A percentile compares a stretch with the other conserved stretches of the same genome.
Conservation (phyloP, 2,888 invertebrate species). For the Meta bourneti region DNA sequence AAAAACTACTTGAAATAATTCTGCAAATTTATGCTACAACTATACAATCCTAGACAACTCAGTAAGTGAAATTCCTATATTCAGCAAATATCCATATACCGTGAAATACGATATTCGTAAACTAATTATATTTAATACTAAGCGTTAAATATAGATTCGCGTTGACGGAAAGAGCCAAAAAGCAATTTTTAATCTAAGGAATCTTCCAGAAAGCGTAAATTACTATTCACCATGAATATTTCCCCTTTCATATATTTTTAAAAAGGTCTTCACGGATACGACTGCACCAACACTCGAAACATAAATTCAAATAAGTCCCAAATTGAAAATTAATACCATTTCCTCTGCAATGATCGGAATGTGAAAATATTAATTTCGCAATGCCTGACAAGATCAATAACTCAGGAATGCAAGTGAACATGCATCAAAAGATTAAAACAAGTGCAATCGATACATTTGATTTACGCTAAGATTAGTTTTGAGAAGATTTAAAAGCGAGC, state of each 20-base stretch:
- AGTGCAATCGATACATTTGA: slow-evolving; percentile 40
- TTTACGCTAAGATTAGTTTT: slow-evolving; percentile 37
- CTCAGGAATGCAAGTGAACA: slow-evolving; percentile 39
- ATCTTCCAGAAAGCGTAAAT: neutral
- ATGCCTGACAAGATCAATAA: slow-evolving; percentile 38
- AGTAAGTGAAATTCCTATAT: no score
- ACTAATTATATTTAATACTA: no score
- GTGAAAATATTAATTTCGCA: slow-evolving; percentile 52
- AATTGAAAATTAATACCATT: slow-evolving; percentile 4
- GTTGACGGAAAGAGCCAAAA: neutral
- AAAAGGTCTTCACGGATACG: neutral
- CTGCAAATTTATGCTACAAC: no score
- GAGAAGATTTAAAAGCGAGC: slow-evolving; percentile 2
- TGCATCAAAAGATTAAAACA: slow-evolving; percentile 55
- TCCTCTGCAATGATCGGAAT: slow-evolving; percentile 3
- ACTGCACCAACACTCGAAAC: neutral
- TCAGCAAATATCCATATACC: no score
- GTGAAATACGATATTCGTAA: no score
- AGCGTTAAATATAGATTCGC: neutral
- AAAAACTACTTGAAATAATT: no score
- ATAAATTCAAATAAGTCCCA: neutral
- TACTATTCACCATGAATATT: neutral
- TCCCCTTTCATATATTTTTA: neutral
- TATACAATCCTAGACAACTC: no score
- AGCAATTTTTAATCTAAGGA: neutral